Evolutionary conservation across 1,140 invertebrate species (phyloP), one percentile per base, ranked within the genome.

Genomic region (Leptestheria dahalacensis): DNA sequence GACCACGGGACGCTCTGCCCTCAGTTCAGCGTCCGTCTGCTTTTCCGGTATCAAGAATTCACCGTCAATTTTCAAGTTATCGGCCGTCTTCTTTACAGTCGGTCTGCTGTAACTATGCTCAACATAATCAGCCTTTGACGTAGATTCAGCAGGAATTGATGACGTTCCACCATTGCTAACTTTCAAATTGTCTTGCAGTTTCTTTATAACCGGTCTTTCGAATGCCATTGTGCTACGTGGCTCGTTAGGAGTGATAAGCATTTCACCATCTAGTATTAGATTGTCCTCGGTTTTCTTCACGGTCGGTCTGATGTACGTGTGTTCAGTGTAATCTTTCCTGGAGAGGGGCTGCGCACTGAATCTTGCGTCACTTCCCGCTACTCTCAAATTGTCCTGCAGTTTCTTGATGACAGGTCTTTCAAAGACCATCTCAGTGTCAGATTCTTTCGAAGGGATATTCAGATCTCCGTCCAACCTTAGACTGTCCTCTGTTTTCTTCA

Each of bases 131-230:
- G 6, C 15, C 6, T 15, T 6, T 6, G 15, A 15, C 15, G 33
- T 41, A 9, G 33, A 41, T 9, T 6, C 33, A 15, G 6, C 33
- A 6, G 6, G 33, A 41, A 41, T 9, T n/a, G n/a, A n/a, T n/a
- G n/a, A n/a, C n/a, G n/a, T n/a, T 41, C 15, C 33, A 9, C 33
- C 33, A 15, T 41, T 41, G 33, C 6, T 15, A 15, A 41, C 33
- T 9, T 41, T 6, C n/a, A 60, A 28, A 52, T 60, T 60, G 21
- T 60, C 58, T n/a, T 50, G 47, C 18, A 60, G 21, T 33, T 60
- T 60, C 25, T 60, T 60, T n/a, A 60, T 33, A 15, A 51, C 49
- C 28, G 58, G 58, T 28, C 48, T 48, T 23, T 50, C 48, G 48
- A 29, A 26, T 25, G 18, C n/a, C 26, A 60, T 51, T 18, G 50